A percentile compares a stretch with the other conserved stretches of the same genome.
Evolutionary conservation across 2,113 vertebrate species (phyloP).

Genomic region (Prochilodus magdalenae): DNA sequence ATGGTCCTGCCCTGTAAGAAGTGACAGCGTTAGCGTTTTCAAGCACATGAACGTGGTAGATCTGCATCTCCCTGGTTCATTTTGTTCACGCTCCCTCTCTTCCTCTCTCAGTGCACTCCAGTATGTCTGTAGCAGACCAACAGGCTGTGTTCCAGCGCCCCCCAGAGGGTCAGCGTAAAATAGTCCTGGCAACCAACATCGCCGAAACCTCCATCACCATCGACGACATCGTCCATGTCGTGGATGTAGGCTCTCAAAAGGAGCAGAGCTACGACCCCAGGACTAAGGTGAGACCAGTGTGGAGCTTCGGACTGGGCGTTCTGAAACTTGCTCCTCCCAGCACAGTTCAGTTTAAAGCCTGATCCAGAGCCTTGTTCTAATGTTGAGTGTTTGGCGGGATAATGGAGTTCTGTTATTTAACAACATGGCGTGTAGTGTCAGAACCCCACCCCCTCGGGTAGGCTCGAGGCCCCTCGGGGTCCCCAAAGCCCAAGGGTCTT

Average conservation of each 20-base stretch:
- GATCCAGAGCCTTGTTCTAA: too few species aligned
- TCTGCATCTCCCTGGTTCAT: too few species aligned
- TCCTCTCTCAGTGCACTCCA: conserved; percentile 87
- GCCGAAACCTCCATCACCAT: conserved; percentile 97
- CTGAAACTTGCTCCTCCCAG: too few species aligned
- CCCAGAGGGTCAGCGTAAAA: conserved; percentile 83
- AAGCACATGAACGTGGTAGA: too few species aligned
- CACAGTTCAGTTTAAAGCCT: too few species aligned
- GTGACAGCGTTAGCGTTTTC: too few species aligned
- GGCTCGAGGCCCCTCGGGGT: too few species aligned
- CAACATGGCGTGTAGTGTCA: too few species aligned
- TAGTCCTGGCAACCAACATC: conserved; percentile 94
- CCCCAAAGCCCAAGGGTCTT: too few species aligned
- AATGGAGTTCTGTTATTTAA: too few species aligned
- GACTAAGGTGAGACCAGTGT: conserved; percentile 83
- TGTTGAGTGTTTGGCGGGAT: too few species aligned
- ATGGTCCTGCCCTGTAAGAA: conserved; percentile 89
- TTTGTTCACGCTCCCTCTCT: conserved; percentile 1
- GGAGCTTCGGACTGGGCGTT: neutral
- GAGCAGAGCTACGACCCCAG: conserved; percentile 92
- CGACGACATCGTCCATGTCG: conserved; percentile 95
- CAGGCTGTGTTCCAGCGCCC: conserved; percentile 91
- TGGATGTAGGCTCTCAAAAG: conserved; percentile 92
- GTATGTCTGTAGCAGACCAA: conserved; percentile 93
- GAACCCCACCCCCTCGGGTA: too few species aligned